phyloP scores from a whole-genome alignment of 2,797 vertebrate genomes.

The Sphenodon punctatus region DNA sequence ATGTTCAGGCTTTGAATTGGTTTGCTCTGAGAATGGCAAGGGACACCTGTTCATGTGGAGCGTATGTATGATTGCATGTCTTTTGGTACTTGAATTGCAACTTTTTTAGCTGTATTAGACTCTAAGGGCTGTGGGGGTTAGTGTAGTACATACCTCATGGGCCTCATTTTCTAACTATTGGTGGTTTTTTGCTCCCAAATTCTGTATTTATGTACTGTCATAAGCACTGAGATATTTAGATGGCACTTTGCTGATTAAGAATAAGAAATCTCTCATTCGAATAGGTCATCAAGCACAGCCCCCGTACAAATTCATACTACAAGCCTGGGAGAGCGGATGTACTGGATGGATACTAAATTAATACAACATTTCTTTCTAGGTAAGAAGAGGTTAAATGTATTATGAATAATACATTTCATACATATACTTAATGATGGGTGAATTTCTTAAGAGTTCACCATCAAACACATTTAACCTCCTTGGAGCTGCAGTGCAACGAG shows the following conservation, averaged over 20 bases:
- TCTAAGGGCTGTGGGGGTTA: too few species aligned
- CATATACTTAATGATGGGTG: neutral
- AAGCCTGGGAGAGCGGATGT: neutral
- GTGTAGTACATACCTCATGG: neutral
- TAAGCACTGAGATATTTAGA: too few species aligned
- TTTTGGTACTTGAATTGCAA: neutral
- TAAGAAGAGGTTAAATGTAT: too few species aligned
- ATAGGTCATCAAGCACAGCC: neutral
- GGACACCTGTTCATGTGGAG: rapidly evolving
- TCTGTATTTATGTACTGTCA: too few species aligned
- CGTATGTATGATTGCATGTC: neutral
- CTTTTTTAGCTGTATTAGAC: conserved; percentile 1
- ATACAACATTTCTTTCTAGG: conserved; percentile 7
- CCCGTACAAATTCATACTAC: neutral
- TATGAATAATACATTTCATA: neutral
- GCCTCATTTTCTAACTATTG: neutral
- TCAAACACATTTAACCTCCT: neutral
- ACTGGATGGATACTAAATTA: conserved; percentile 2
- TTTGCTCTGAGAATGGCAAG: rapidly evolving
- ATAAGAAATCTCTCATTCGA: too few species aligned
- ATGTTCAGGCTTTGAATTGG: neutral
- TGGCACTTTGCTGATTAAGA: too few species aligned
- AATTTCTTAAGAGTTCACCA: neutral
- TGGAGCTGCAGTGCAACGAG: neutral
- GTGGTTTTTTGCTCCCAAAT: too few species aligned